phyloP scores from a whole-genome alignment of 2,113 vertebrate species.

The Xenopus borealis region DNA sequence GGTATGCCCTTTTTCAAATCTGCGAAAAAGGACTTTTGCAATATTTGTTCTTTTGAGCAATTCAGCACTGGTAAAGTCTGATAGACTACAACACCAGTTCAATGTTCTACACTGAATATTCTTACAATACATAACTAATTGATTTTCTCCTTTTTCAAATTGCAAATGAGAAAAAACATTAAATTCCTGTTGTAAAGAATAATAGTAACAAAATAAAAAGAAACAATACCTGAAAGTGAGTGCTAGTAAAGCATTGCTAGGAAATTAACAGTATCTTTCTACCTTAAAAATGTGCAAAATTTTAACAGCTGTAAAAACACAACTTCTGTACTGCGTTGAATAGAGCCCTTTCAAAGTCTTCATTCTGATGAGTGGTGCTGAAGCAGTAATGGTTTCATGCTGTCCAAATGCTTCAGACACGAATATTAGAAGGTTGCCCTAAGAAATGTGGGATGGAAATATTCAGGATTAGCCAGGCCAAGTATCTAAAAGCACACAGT shows the following conservation, averaged over 20 bases:
- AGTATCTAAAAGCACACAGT: slow-evolving; percentile 22
- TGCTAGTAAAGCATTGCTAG: slow-evolving; percentile 21
- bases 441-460: slow-evolving; percentile 25
- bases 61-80: no score
- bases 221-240: slow-evolving; percentile 36
- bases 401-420: slow-evolving; percentile 33
- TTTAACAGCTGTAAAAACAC: slow-evolving; percentile 45
- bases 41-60: no score
- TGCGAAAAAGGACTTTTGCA: no score
- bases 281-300: slow-evolving; percentile 43
- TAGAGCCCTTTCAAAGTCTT: slow-evolving; percentile 36
- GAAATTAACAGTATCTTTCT: slow-evolving; percentile 44
- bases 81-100: no score
- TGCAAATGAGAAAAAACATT: slow-evolving; percentile 25
- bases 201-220: slow-evolving; percentile 22
- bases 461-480: slow-evolving; percentile 11
- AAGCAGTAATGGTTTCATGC: slow-evolving; percentile 41
- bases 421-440: slow-evolving; percentile 28
- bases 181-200: slow-evolving; percentile 15
- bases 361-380: slow-evolving; percentile 34
- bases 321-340: slow-evolving; percentile 40
- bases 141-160: not conserved
- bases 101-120: no score
- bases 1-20: no score
- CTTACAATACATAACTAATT: no score